Percentiles rank a stretch among this genome's conserved stretches.
These are phyloP conservation scores for Aporrectodea caliginosa DNA, from an alignment of 1,140 invertebrate species.

Conservation along the genomic window DNA sequence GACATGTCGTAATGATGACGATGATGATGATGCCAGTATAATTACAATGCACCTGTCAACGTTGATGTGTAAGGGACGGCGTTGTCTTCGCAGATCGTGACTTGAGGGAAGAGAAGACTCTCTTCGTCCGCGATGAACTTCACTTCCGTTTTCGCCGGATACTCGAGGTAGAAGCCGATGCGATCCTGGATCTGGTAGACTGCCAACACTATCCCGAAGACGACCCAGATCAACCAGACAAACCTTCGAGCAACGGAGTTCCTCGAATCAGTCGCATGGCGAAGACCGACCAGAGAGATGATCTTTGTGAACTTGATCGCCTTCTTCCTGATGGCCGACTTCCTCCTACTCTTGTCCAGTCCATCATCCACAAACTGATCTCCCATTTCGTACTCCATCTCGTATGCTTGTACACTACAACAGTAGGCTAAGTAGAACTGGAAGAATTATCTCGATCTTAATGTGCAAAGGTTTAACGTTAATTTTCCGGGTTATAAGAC, in stretches of 20 bases:
- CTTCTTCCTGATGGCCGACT: background rate
- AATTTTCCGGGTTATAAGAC: no score
- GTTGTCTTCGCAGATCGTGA: background rate
- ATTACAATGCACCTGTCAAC: no score
- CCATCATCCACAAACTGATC: no score
- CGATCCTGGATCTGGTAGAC: background rate
- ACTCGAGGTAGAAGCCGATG: background rate
- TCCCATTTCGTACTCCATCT: no score
- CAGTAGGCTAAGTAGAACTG: no score
- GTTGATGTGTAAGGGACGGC: no score
- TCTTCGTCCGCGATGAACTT: background rate
- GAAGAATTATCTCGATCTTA: no score
- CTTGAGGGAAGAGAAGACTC: background rate
- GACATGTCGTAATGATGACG: no score
- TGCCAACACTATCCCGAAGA: background rate
- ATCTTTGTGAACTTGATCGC: background rate
- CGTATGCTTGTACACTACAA: no score
- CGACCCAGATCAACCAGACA: background rate
- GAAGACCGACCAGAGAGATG: background rate
- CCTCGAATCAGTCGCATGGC: background rate
- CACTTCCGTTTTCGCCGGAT: background rate
- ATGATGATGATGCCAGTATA: no score
- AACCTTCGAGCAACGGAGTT: background rate
- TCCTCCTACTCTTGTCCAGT: no score
- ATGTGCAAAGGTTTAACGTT: no score